phyloP scores from a whole-genome alignment of 92 coral and sea anemone genomes.

The Micromussa lordhowensis region DNA sequence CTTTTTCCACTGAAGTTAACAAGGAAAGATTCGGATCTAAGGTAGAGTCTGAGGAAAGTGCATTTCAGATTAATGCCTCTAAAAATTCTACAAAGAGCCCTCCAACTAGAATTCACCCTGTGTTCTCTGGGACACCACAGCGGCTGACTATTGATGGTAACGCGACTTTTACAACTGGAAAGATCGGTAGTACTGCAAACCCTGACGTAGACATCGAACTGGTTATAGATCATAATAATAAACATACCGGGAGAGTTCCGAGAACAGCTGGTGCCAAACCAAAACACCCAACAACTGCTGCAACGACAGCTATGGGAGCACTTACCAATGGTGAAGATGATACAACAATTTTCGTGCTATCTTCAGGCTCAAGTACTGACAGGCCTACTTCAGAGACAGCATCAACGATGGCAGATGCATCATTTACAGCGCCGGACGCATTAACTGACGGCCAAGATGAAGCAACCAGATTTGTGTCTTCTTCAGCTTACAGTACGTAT shows the following conservation, averaged over 20 bases:
- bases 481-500: neutral
- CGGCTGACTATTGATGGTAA: neutral
- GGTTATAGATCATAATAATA: neutral
- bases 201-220: neutral
- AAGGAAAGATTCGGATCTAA: neutral
- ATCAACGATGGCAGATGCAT: neutral
- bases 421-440: neutral
- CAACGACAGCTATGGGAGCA: neutral
- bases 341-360: neutral
- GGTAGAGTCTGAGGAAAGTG: neutral
- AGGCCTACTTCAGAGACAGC: neutral
- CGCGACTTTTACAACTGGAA: neutral
- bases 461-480: neutral
- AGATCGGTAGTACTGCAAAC: neutral
- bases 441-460: neutral
- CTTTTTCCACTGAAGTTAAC: neutral
- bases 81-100: neutral
- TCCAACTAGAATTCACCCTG: neutral
- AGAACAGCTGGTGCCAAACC: neutral
- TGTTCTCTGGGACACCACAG: neutral
- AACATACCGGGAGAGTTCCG: neutral
- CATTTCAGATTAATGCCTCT: neutral
- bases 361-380: neutral
- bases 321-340: neutral
- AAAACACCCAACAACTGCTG: neutral